These are phyloP conservation scores for Serripes groenlandicus DNA, from an alignment of 2,888 invertebrate genomes.

Conservation along the genomic window DNA sequence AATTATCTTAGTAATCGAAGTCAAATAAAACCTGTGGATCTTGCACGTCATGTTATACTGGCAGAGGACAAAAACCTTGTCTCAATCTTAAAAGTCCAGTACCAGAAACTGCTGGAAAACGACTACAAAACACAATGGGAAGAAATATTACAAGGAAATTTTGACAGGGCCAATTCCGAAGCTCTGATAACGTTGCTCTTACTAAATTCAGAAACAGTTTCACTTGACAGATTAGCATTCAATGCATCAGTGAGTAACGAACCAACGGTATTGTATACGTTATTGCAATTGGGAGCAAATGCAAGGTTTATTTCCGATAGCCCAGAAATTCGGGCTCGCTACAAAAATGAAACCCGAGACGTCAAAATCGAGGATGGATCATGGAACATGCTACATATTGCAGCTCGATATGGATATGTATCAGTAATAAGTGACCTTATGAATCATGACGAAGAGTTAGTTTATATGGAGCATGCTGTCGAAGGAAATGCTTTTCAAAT, in stretches of 20 bases:
- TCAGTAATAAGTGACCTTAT: neutral
- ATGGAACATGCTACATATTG: constrained; percentile 3
- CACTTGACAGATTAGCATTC: neutral
- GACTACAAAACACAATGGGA: neutral
- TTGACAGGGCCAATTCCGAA: neutral
- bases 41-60: neutral
- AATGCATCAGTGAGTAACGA: constrained; percentile 1
- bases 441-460: neutral
- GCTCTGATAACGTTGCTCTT: neutral
- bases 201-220: neutral
- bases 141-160: neutral
- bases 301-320: neutral
- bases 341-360: neutral
- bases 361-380: neutral
- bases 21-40: neutral
- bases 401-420: neutral
- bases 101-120: neutral
- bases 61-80: neutral
- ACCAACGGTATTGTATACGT: neutral
- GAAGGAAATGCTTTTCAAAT: constrained; percentile 3
- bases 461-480: neutral
- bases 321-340: neutral
- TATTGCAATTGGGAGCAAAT: neutral
- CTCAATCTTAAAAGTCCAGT: neutral
- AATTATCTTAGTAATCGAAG: neutral